A percentile compares a stretch with the other conserved stretches of the same genome.
Conservation (phyloP, 2,113 vertebrate genomes). For the Mus musculus region GRCm39 chr11:107175501-107176000, state of each 20-base stretch:
- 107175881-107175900: not conserved
- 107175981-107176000: not conserved
- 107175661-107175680: not conserved
- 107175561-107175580: not conserved
- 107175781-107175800: not conserved
- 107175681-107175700: not conserved
- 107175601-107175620: too few relatives aligned
- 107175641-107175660: not conserved
- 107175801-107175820: not conserved
- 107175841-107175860: not conserved
- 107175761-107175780: not conserved
- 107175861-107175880: not conserved
- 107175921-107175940: slow-evolving; percentile 7
- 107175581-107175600: not conserved
- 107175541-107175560: not conserved
- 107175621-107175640: not conserved
- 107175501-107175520: not conserved
- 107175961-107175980: not conserved
- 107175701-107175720: too few relatives aligned
- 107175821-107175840: not conserved
- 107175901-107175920: not conserved
- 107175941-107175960: not conserved
- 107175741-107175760: not conserved
- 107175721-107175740: too few relatives aligned
- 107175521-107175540: not conserved